phyloP scores from a whole-genome alignment of 2,113 vertebrate species.

The Machaerirhynchus nigripectus region DNA sequence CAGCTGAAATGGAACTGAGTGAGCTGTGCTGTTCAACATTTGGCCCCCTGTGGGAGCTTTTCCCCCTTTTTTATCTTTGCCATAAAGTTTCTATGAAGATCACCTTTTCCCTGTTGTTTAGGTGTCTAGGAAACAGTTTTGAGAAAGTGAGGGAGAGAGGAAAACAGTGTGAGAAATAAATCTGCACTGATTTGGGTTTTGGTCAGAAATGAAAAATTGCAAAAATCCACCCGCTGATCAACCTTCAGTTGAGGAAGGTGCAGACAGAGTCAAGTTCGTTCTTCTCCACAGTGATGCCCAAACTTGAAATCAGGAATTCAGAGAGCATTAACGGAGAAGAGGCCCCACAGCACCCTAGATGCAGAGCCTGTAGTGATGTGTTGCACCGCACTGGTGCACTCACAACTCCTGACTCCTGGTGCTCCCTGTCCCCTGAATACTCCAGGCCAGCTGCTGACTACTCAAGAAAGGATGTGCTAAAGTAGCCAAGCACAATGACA shows the following conservation, averaged over 20 bases:
- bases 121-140: not conserved
- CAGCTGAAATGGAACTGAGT: not conserved
- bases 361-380: not conserved
- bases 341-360: not conserved
- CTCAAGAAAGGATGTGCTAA: not conserved
- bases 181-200: not conserved
- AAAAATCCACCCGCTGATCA: fast-evolving
- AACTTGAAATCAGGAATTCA: not conserved
- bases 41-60: not conserved
- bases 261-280: not conserved
- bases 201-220: not conserved
- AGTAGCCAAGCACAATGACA: fast-evolving
- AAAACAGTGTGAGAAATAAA: not conserved
- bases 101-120: not conserved
- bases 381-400: not conserved
- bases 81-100: not conserved
- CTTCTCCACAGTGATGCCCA: not conserved
- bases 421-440: not conserved
- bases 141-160: not conserved
- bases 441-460: not conserved
- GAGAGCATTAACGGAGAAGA: not conserved
- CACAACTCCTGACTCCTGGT: not conserved
- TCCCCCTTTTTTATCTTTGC: not conserved
- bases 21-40: not conserved
- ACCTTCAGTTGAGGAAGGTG: not conserved